A percentile compares a stretch with the other conserved stretches of the same genome.
Conservation (phyloP, 2,113 vertebrate genomes). For the Thinocorus orbignyianus region DNA sequence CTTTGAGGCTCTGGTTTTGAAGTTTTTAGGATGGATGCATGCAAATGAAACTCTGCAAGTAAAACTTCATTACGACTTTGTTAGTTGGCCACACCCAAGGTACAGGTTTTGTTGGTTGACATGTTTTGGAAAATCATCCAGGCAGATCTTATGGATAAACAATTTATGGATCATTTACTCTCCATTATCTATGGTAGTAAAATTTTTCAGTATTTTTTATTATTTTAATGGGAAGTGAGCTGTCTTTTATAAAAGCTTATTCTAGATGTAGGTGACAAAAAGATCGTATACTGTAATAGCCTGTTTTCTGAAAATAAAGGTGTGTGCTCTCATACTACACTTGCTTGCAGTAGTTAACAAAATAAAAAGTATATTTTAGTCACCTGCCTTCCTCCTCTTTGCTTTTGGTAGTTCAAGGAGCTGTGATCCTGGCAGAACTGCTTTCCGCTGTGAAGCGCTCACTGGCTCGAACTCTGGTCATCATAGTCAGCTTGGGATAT, state of each 20-base stretch:
- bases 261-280: background rate
- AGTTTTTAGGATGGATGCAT: background rate
- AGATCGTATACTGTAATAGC: background rate
- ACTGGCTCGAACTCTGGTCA: conserved; percentile 90
- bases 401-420: conserved; percentile 82
- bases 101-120: background rate
- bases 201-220: background rate
- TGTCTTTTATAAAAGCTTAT: background rate
- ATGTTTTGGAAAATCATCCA: background rate
- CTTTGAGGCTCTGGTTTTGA: background rate
- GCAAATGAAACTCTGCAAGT: background rate
- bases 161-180: background rate
- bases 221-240: background rate
- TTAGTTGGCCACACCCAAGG: background rate
- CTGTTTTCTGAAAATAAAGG: background rate
- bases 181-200: background rate
- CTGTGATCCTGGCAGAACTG: conserved; percentile 91
- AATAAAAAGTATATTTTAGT: background rate
- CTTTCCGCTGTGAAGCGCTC: conserved; percentile 93
- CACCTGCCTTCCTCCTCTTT: background rate
- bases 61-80: background rate
- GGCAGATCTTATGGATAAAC: background rate
- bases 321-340: background rate
- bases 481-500: conserved; percentile 94
- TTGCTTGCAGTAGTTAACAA: background rate